Base-by-base conservation (phyloP, 2,888 invertebrate genomes). In the Andricus curvator region DNA sequence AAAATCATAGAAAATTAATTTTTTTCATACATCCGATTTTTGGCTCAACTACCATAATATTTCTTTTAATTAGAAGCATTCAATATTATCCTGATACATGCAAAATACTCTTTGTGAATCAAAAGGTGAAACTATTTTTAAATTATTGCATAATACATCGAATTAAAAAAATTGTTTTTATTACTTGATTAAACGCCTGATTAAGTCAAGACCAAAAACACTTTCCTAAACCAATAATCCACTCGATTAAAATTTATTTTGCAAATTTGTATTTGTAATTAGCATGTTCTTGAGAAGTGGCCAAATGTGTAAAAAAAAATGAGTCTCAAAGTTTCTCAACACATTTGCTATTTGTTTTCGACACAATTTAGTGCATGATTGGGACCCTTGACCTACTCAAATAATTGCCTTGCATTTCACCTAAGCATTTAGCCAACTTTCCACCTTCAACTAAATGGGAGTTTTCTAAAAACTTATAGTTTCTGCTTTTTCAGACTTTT, bases 401-500 rank as follows among this genome's bases (percentile, higher is more conserved):
- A n/a, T 56, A 74, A 74, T 74, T 74, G 56, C 74, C 70, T 37
- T 56, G 37, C 56, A 74, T 74, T 74, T 60, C 74, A 33, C 56
- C 13, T 37, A 37, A 74, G 29, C 74, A 33, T 60, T 56, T 25
- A 6, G 33, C 25, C 33, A 74, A 74, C 3, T 60, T 60, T 74
- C 15, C 22, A 51, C 33, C 51, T 13, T 2, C 1, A 74, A 56
- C 33, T 25, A 56, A 74, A 56, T 74, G 37, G 33, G n/a, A 56
- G 33, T 33, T 74, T 13, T 29, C 15, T 29, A 51, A 22, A 5
- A 51, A 17, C 17, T 70, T n/a, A 33, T 3, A 20, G 13, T 37
- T n/a, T 37, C 29, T n/a, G 51, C 13, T 74, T 37, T 37, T 37
- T 37, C 37, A 37, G 8, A 37, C 8, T 37, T 37, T 37, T 37